Conservation (phyloP, 2,113 vertebrate species). For the Boleophthalmus pectinirostris region DNA sequence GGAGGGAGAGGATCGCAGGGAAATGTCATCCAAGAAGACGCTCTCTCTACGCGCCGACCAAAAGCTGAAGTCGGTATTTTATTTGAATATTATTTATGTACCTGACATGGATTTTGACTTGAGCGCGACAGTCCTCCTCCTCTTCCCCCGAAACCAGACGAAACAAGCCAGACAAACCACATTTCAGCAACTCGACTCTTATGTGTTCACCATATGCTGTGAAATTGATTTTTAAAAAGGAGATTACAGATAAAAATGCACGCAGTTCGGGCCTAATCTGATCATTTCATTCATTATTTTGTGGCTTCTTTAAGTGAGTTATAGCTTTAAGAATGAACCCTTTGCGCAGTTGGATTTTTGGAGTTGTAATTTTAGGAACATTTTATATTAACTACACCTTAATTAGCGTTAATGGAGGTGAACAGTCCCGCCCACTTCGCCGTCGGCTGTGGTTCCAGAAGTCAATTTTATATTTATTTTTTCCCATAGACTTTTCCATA, state of each 20-base stretch:
- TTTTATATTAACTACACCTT: too few relatives aligned
- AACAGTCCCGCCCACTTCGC: too few relatives aligned
- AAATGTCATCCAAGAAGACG: conserved; percentile 64
- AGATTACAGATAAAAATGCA: background rate
- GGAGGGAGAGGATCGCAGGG: conserved; percentile 50
- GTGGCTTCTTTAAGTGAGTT: background rate
- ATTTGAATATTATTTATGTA: conserved; percentile 77
- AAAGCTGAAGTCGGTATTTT: conserved; percentile 66
- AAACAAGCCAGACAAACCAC: conserved; percentile 68
- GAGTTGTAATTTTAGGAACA: too few relatives aligned
- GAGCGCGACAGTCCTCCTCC: conserved; percentile 67
- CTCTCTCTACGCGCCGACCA: conserved; percentile 52
- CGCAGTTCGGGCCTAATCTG: background rate
- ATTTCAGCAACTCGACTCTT: conserved; percentile 58
- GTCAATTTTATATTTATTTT: too few relatives aligned
- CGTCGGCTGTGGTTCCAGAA: too few relatives aligned
- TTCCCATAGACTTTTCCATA: too few relatives aligned
- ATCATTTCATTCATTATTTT: background rate
- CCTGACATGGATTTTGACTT: conserved; percentile 71
- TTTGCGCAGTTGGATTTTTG: background rate
- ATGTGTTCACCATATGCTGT: conserved; percentile 69
- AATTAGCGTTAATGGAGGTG: too few relatives aligned
- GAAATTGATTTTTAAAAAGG: conserved; percentile 23
- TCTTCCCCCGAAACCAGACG: conserved; percentile 61
- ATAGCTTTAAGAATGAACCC: background rate